A percentile compares a stretch with the other conserved stretches of the same genome.
Conservation (phyloP, 1,140 invertebrate genomes). For the Sycophaga agraensis region DNA sequence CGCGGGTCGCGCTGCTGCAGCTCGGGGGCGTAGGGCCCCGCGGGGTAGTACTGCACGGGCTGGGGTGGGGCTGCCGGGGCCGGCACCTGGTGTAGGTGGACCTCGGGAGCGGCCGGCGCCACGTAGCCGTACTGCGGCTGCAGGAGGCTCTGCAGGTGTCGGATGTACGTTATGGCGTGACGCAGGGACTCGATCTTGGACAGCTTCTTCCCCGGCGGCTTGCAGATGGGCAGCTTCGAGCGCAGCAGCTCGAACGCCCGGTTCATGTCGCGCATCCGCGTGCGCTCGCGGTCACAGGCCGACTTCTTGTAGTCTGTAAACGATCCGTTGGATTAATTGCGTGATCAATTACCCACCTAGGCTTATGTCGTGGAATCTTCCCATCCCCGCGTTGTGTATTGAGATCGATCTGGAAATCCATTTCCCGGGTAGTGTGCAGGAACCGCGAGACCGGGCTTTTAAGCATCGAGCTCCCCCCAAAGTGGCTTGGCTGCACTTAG, state of each 20-base stretch:
- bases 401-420: too few relatives aligned
- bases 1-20: slow-evolving; percentile 46
- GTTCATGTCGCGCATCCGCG: slow-evolving; percentile 88
- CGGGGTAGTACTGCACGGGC: slow-evolving; percentile 25
- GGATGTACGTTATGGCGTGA: slow-evolving; percentile 80
- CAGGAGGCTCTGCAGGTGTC: slow-evolving; percentile 70
- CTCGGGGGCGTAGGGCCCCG: slow-evolving; percentile 38
- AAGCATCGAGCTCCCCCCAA: too few relatives aligned
- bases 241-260: slow-evolving; percentile 78
- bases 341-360: too few relatives aligned
- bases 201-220: slow-evolving; percentile 84
- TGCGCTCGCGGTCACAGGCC: slow-evolving; percentile 81
- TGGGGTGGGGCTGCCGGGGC: not conserved
- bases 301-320: slow-evolving; percentile 80
- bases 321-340: too few relatives aligned
- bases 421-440: too few relatives aligned
- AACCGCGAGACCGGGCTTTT: too few relatives aligned
- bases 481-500: too few relatives aligned
- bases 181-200: slow-evolving; percentile 84
- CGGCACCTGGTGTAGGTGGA: slow-evolving; percentile 24
- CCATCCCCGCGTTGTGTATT: too few relatives aligned
- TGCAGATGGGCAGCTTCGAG: slow-evolving; percentile 74
- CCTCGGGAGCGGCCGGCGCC: slow-evolving; percentile 36
- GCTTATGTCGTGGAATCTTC: too few relatives aligned
- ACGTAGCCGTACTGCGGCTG: slow-evolving; percentile 50